phyloP scores from a whole-genome alignment of 2,888 invertebrate species.

The Limenitis camilla region DNA sequence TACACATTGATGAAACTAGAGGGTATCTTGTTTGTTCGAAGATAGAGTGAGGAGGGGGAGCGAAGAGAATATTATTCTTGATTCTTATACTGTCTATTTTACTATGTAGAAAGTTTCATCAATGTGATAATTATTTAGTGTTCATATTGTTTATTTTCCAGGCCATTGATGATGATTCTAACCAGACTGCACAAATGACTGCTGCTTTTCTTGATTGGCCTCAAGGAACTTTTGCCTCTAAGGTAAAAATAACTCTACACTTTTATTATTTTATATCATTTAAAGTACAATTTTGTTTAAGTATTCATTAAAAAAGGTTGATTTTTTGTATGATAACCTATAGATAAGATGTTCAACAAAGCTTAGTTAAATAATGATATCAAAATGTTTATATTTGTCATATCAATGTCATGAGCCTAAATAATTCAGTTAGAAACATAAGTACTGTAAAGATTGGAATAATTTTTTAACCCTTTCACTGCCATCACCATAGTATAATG shows the following conservation, averaged over 20 bases:
- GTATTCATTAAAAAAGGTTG: background rate
- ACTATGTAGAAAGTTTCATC: background rate
- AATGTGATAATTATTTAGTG: background rate
- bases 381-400: background rate
- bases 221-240: slow-evolving; percentile 96
- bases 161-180: slow-evolving; percentile 99
- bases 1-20: too few species aligned
- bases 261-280: background rate
- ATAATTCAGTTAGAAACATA: background rate
- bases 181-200: slow-evolving; percentile 99
- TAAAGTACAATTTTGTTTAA: background rate
- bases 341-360: background rate
- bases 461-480: too few species aligned
- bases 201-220: slow-evolving; percentile 98
- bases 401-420: background rate
- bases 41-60: too few species aligned
- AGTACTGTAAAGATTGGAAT: too few species aligned
- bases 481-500: too few species aligned
- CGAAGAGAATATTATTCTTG: too few species aligned
- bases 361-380: background rate
- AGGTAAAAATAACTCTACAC: slow-evolving; percentile 62
- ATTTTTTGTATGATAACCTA: slow-evolving; percentile 28
- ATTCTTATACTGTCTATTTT: background rate
- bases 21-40: too few species aligned
- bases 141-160: too few species aligned